These are phyloP conservation scores for Anguilla pacifica DNA, from an alignment of 2,797 vertebrate species.

Conservation along the genomic window DNA sequence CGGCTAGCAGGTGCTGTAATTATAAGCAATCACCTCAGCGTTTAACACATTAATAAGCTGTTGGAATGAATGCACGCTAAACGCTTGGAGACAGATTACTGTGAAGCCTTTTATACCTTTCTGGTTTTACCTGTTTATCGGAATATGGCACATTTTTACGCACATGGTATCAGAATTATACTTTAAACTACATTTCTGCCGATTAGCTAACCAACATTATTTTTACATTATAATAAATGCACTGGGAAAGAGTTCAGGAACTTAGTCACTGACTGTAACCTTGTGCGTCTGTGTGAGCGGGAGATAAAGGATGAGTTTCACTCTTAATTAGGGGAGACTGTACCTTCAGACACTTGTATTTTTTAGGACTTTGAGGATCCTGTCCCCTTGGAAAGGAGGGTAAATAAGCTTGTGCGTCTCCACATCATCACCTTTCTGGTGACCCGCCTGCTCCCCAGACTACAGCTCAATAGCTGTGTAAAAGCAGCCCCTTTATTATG, in stretches of 20 bases:
- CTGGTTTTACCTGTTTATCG: not conserved
- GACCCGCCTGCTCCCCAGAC: conserved; percentile 19
- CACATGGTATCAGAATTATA: no score
- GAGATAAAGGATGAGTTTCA: not conserved
- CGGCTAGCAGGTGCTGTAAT: not conserved
- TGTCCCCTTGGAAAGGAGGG: conserved; percentile 31
- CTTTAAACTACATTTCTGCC: no score
- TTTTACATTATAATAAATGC: no score
- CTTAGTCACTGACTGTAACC: no score
- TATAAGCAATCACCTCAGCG: not conserved
- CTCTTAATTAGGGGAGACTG: not conserved
- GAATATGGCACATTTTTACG: not conserved
- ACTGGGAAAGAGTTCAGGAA: no score
- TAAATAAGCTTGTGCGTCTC: conserved; percentile 35
- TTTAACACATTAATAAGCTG: not conserved
- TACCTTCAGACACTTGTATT: not conserved
- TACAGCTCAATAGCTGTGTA: conserved; percentile 36
- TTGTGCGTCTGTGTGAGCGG: no score
- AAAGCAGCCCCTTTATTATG: not conserved
- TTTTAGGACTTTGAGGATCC: not conserved
- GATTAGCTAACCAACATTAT: no score
- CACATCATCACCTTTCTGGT: conserved; percentile 42
- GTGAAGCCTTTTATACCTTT: not conserved
- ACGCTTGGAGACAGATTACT: not conserved
- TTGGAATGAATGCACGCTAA: not conserved